Evolutionary conservation across 2,113 vertebrate genomes (phyloP).

Genomic region (Hiodon tergisus): DNA sequence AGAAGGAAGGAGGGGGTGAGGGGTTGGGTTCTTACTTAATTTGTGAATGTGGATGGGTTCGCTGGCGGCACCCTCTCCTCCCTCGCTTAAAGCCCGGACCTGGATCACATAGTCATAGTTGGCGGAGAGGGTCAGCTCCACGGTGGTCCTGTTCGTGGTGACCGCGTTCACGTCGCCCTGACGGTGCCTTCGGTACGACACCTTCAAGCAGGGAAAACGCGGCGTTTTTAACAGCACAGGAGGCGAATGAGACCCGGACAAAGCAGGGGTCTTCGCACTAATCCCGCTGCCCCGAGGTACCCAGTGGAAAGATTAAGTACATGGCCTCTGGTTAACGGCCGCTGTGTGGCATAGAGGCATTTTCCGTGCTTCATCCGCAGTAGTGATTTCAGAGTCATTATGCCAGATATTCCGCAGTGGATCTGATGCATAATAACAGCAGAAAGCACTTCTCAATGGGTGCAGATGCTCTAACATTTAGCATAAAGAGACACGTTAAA

Average conservation of each 20-base stretch:
- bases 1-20: neutral
- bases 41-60: constrained; percentile 86
- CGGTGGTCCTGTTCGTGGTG: constrained; percentile 67
- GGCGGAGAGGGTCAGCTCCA: constrained; percentile 71
- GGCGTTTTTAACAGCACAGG: too few species aligned
- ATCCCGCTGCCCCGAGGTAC: too few species aligned
- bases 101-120: constrained; percentile 83
- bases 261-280: too few species aligned
- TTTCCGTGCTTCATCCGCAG: neutral
- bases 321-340: too few species aligned
- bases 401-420: neutral
- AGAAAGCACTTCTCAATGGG: neutral
- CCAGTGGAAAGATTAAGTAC: too few species aligned
- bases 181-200: constrained; percentile 75
- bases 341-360: too few species aligned
- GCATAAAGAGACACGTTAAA: neutral
- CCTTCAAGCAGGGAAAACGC: constrained; percentile 50
- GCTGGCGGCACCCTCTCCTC: constrained; percentile 80
- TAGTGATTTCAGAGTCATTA: neutral
- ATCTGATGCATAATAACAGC: neutral
- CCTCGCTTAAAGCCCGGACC: constrained; percentile 76
- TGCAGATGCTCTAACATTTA: neutral
- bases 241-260: too few species aligned
- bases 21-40: constrained; percentile 58
- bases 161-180: constrained; percentile 61